These are phyloP conservation scores for Drosophila melanica DNA, from an alignment of 1,140 invertebrate species.

Conservation along the genomic window DNA sequence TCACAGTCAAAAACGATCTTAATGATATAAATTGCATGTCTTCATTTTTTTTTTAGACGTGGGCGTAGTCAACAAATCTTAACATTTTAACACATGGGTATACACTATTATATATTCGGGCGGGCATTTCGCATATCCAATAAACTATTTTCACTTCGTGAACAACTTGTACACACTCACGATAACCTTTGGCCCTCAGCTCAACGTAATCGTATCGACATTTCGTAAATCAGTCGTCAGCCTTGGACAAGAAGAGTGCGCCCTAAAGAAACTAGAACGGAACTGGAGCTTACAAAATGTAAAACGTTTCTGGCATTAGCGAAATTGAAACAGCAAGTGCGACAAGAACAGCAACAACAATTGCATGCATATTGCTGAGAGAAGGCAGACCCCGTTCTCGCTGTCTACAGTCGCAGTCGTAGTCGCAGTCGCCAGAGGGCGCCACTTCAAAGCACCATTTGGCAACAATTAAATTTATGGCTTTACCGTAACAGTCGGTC, in stretches of 20 bases:
- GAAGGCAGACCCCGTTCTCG: neutral
- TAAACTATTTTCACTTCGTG: too few species aligned
- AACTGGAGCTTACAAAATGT: constrained; percentile 55
- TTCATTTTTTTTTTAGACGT: too few species aligned
- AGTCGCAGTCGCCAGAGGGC: constrained; percentile 25
- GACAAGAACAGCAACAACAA: constrained; percentile 10
- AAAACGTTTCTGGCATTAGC: constrained; percentile 68
- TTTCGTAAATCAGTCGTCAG: constrained; percentile 62
- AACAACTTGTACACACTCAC: constrained; percentile 13
- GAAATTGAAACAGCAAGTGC: constrained; percentile 64
- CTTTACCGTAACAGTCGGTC: neutral
- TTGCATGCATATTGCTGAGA: neutral
- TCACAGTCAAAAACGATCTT: too few species aligned
- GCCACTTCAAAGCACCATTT: constrained; percentile 46
- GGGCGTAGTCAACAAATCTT: too few species aligned
- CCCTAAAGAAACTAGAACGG: constrained; percentile 66
- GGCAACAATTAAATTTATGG: constrained; percentile 47
- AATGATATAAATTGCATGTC: too few species aligned
- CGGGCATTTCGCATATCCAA: too few species aligned
- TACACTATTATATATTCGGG: too few species aligned
- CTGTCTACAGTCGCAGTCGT: neutral
- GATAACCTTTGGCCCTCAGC: constrained; percentile 68
- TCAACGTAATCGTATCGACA: constrained; percentile 71
- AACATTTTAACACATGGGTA: too few species aligned
- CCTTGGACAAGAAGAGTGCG: constrained; percentile 24